phyloP scores from a whole-genome alignment of 1,140 invertebrate species.

The Euglossa dilemma region DNA sequence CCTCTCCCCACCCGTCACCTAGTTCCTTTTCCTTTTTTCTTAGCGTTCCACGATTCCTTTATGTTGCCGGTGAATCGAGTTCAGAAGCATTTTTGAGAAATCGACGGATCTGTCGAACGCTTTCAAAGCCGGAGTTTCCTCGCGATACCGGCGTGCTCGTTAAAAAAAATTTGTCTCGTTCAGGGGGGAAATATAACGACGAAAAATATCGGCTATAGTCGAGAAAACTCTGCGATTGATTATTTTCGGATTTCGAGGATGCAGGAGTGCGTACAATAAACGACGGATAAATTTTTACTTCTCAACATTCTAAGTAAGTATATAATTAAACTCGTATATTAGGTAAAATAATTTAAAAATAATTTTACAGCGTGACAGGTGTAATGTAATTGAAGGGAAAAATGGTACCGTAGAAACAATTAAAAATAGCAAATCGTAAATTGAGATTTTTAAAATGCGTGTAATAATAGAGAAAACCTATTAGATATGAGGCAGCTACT shows the following conservation, averaged over 20 bases:
- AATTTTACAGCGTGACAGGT: no score
- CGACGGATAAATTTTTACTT: no score
- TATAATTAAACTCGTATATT: no score
- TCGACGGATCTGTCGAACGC: background rate
- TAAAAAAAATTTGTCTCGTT: background rate
- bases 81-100: conserved; percentile 15
- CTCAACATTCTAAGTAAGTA: no score
- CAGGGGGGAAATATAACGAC: background rate
- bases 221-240: background rate
- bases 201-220: background rate
- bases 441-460: no score
- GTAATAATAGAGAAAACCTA: no score
- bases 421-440: no score
- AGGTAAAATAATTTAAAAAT: no score
- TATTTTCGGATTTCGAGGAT: background rate
- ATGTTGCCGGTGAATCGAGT: background rate
- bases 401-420: no score
- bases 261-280: background rate
- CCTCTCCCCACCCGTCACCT: no score
- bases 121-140: background rate
- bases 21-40: background rate
- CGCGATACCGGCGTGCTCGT: background rate
- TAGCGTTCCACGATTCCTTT: background rate
- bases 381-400: no score
- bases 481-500: no score